Base-by-base conservation (phyloP, 2,888 invertebrate species). In the Melolontha melolontha region DNA sequence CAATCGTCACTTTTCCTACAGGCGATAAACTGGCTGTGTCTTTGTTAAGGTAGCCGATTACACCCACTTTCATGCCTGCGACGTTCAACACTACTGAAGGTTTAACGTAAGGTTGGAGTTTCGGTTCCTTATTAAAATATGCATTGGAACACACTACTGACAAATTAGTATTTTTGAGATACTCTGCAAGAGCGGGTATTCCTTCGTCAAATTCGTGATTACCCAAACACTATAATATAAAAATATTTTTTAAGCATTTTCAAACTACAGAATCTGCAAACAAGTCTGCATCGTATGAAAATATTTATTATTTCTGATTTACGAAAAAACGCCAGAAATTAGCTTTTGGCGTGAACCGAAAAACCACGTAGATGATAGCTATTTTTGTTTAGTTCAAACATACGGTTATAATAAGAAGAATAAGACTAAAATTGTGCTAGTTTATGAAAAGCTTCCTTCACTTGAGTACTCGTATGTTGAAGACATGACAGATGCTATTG, bases 171-270 rank as follows among this genome's bases (percentile, higher is more conserved):
- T 88, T 87, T 66, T 90, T 82, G 8, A 96, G 84, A 75, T 92
- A 95, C 0, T 93, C 92, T 12, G 89, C 85, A 7, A 96, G 82
- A 5, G 93, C 94, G 0, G 84, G 83, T 0, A 93, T 85, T 5
- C 92, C 92, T 70, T 92, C 88, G 83, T 97, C 96, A 77, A 97
- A 94, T 82, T 97, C 96, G 80, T 97, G 96, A 79, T 96, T 96
- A 17, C 96, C 96, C 71, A 96, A 84, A 11, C 91, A 91, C 95
- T 96, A 86, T 22, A 16, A 66, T 51, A 22, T 11, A 27, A 16
- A 51, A 16, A 39, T n/a, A n/a, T n/a, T n/a, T n/a, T n/a, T n/a
- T n/a, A n/a, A n/a, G n/a, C n/a, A n/a, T n/a, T n/a, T 22, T 22
- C 1, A 22, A 11, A 81, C 83, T 16, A 39, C 42, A 65, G 40